These are phyloP conservation scores for Penaeus indicus DNA, from an alignment of 1,140 invertebrate species.

Conservation along the genomic window DNA sequence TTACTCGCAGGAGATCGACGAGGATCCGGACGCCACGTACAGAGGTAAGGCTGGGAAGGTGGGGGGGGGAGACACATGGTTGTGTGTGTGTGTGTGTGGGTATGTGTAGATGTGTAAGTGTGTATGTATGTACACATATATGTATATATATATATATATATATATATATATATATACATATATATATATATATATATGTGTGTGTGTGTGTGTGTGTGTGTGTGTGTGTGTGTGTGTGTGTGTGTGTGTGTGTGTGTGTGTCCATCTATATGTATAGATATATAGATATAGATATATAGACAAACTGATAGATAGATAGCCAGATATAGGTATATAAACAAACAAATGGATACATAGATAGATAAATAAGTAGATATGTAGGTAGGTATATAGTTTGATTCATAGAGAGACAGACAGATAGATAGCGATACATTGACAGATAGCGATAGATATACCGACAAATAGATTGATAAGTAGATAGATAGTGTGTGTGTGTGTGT, in stretches of 20 bases:
- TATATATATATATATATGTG: too few species aligned
- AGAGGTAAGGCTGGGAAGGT: not conserved
- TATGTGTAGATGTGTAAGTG: not conserved
- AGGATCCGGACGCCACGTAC: not conserved
- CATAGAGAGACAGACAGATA: too few species aligned
- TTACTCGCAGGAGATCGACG: not conserved
- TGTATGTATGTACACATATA: not conserved
- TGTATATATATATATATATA: not conserved
- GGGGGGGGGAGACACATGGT: not conserved
- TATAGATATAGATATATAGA: not conserved
- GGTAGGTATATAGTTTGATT: too few species aligned
- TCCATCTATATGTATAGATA: too few species aligned
- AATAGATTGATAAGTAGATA: too few species aligned
- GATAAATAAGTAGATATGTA: too few species aligned
- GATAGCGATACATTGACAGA: too few species aligned
- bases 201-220: too few species aligned
- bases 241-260: too few species aligned
- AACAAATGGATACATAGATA: not conserved
- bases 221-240: too few species aligned
- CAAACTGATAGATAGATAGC: not conserved
- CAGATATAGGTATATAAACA: not conserved
- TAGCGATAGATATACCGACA: too few species aligned
- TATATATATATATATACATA: constrained; percentile 23
- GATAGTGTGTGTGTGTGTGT: too few species aligned
- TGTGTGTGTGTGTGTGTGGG: not conserved